Percentiles rank a stretch among this genome's conserved stretches.
Conservation (phyloP, 2,113 vertebrate genomes). For the Archilochus colubris region DNA sequence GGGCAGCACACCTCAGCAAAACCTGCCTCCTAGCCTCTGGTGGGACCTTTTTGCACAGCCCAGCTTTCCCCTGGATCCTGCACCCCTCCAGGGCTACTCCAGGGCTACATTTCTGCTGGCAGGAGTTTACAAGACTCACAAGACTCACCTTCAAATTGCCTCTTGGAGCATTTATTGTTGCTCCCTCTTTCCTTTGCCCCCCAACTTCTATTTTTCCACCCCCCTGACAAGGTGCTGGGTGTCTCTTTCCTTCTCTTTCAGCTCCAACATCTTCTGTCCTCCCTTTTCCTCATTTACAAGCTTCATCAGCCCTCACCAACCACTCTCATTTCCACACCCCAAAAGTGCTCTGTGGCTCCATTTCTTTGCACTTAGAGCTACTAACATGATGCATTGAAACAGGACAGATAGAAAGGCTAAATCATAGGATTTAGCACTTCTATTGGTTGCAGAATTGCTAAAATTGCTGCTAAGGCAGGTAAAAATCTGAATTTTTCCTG, state of each 20-base stretch:
- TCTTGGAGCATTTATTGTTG: neutral
- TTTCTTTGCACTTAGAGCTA: neutral
- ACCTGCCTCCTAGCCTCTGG: neutral
- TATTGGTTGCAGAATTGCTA: neutral
- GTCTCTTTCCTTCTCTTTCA: neutral
- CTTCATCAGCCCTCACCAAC: neutral
- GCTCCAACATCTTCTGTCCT: neutral
- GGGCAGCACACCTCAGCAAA: neutral
- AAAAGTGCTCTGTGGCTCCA: neutral
- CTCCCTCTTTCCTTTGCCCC: neutral
- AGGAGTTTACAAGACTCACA: neutral
- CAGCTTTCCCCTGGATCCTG: neutral
- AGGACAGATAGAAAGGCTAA: neutral
- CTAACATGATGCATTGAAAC: neutral
- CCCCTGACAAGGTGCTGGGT: neutral
- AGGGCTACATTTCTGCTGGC: neutral
- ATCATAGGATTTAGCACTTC: neutral
- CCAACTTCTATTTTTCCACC: neutral
- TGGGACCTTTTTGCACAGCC: neutral
- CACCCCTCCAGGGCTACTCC: neutral
- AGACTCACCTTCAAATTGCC: neutral
- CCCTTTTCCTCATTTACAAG: neutral
- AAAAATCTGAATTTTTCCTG: neutral
- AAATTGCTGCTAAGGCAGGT: neutral
- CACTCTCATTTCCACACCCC: neutral